Evolutionary conservation across 2,113 vertebrate species (phyloP).

Genomic region (Puffinus mauretanicus): DNA sequence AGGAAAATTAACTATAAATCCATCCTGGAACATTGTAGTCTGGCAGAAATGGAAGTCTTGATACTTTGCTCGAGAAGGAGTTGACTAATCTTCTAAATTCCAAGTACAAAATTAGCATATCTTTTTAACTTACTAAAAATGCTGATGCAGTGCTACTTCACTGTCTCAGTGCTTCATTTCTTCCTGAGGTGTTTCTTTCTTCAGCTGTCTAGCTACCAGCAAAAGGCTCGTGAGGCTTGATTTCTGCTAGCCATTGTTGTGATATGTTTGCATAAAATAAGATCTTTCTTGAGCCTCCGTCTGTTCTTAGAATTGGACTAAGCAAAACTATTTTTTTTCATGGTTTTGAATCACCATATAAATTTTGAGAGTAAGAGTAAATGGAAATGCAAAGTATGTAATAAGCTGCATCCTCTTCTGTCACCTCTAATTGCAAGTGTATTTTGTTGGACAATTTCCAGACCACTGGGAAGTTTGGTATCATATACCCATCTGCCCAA

Average conservation of each 20-base stretch:
- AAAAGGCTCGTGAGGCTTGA: neutral
- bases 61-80: neutral
- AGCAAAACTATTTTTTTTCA: neutral
- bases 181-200: neutral
- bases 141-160: neutral
- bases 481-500: neutral
- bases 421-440: neutral
- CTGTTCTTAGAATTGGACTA: neutral
- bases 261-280: neutral
- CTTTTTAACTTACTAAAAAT: neutral
- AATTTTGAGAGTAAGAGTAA: neutral
- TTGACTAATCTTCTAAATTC: neutral
- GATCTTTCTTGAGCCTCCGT: neutral
- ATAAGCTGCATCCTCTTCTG: neutral
- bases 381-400: neutral
- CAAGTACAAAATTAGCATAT: neutral
- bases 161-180: neutral
- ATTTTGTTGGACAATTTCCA: neutral
- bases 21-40: neutral
- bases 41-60: neutral
- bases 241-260: neutral
- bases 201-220: neutral
- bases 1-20: neutral
- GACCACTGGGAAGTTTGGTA: neutral
- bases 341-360: neutral